These are phyloP conservation scores for Acleris holmiana DNA, from an alignment of 2,888 invertebrate species.

Conservation along the genomic window DNA sequence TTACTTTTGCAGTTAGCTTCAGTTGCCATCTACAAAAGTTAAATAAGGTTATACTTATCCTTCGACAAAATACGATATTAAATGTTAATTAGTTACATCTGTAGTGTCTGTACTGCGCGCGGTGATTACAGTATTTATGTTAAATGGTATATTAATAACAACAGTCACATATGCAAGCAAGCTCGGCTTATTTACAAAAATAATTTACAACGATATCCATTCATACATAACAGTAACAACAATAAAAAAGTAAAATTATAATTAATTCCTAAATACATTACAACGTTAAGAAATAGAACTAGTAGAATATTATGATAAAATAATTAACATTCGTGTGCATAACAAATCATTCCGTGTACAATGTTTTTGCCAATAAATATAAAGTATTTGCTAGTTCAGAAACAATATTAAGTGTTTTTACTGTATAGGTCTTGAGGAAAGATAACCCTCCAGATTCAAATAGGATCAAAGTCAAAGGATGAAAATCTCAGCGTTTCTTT, in stretches of 20 bases:
- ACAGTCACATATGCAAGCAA: slow-evolving; percentile 82
- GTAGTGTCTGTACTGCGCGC: slow-evolving; percentile 67
- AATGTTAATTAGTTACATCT: too few relatives aligned
- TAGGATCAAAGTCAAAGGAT: not conserved
- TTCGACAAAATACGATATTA: too few relatives aligned
- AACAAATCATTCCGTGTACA: slow-evolving; percentile 41
- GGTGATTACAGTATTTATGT: slow-evolving; percentile 46
- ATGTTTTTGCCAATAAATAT: slow-evolving; percentile 83
- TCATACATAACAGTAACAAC: slow-evolving; percentile 49
- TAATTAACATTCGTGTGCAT: slow-evolving; percentile 28
- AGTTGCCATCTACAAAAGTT: too few relatives aligned
- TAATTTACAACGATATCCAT: slow-evolving; percentile 56
- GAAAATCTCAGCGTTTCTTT: not conserved
- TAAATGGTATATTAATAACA: slow-evolving; percentile 68
- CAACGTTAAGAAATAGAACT: slow-evolving; percentile 35
- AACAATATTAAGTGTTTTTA: not conserved
- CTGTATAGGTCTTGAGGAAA: not conserved
- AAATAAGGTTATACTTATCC: too few relatives aligned
- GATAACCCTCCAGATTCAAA: not conserved
- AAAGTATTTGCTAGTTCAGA: slow-evolving; percentile 41
- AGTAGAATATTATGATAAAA: slow-evolving; percentile 14
- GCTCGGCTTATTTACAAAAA: slow-evolving; percentile 80
- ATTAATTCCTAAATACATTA: slow-evolving; percentile 50
- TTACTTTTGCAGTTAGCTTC: too few relatives aligned
- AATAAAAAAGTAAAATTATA: slow-evolving; percentile 25